Conservation (phyloP, 2,113 vertebrate genomes). For the Megalops atlanticus region DNA sequence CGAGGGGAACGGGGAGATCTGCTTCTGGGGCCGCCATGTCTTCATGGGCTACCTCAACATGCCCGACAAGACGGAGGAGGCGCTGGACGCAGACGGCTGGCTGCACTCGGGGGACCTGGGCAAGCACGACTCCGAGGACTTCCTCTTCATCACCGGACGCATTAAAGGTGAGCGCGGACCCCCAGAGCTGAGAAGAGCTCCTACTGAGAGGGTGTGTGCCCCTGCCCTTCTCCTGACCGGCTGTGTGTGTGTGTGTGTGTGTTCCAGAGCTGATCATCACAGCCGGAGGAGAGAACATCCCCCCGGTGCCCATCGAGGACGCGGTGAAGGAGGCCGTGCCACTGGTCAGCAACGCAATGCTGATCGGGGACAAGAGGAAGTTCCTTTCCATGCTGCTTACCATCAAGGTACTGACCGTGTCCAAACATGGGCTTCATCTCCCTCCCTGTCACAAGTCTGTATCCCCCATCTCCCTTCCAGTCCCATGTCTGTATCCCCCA, state of each 20-base stretch:
- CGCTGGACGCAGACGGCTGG: conserved; percentile 83
- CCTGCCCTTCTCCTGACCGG: not conserved
- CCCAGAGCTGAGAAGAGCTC: not conserved
- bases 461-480: not conserved
- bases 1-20: conserved; percentile 82
- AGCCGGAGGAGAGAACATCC: conserved; percentile 85
- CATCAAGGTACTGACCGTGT: conserved; percentile 81
- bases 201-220: not conserved
- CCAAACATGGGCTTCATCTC: too few species aligned
- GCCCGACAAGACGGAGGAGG: conserved; percentile 77
- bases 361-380: conserved; percentile 88
- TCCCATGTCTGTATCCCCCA: too few species aligned
- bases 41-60: conserved; percentile 94
- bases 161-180: conserved; percentile 83
- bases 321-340: conserved; percentile 82
- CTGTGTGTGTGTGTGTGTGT: conserved; percentile 9
- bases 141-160: conserved; percentile 87
- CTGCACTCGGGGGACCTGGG: conserved; percentile 91
- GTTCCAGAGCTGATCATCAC: conserved; percentile 90
- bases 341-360: conserved; percentile 85
- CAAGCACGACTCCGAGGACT: conserved; percentile 73
- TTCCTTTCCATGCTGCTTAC: conserved; percentile 88
- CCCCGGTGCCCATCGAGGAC: conserved; percentile 83
- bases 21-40: conserved; percentile 87
- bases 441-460: not conserved